These are phyloP conservation scores for Oryzaephilus surinamensis DNA, from an alignment of 1,140 invertebrate genomes.

Conservation along the genomic window DNA sequence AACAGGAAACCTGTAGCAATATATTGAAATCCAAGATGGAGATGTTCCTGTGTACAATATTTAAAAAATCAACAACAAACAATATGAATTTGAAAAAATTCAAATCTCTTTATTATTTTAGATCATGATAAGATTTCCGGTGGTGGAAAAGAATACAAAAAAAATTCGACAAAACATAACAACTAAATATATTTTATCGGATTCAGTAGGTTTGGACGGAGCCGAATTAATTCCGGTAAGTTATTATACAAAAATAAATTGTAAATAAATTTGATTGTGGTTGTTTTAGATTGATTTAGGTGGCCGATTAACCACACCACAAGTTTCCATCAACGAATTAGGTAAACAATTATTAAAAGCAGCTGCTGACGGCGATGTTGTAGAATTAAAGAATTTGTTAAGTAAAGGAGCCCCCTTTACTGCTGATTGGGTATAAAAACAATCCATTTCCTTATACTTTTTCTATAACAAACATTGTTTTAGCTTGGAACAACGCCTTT, in stretches of 20 bases:
- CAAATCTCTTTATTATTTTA: constrained; percentile 19
- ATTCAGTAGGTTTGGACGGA: constrained; percentile 7
- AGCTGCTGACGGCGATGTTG: constrained; percentile 65
- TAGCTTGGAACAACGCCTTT: constrained; percentile 82
- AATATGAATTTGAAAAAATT: constrained; percentile 13
- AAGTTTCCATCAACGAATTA: constrained; percentile 44
- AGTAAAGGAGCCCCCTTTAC: constrained; percentile 82
- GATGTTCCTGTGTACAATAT: constrained; percentile 23
- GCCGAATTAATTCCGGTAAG: constrained; percentile 23
- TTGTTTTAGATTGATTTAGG: constrained; percentile 19
- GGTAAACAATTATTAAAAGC: constrained; percentile 73
- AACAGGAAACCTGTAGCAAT: too few relatives aligned
- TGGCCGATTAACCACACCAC: constrained; percentile 9
- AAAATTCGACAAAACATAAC: constrained; percentile 11
- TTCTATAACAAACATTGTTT: constrained; percentile 5
- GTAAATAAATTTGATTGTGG: constrained; percentile 5
- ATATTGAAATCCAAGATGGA: constrained; percentile 29
- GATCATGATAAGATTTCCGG: constrained; percentile 29
- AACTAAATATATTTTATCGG: constrained; percentile 19
- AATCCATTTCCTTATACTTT: not conserved
- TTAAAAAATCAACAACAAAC: constrained; percentile 16
- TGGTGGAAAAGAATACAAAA: constrained; percentile 14
- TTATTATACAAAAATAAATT: constrained; percentile 8
- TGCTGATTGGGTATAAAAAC: constrained; percentile 73
- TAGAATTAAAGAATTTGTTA: constrained; percentile 68